phyloP scores from a whole-genome alignment of 37 sponge, comb jelly and placozoan genomes.

The Spongilla lacustris region DNA sequence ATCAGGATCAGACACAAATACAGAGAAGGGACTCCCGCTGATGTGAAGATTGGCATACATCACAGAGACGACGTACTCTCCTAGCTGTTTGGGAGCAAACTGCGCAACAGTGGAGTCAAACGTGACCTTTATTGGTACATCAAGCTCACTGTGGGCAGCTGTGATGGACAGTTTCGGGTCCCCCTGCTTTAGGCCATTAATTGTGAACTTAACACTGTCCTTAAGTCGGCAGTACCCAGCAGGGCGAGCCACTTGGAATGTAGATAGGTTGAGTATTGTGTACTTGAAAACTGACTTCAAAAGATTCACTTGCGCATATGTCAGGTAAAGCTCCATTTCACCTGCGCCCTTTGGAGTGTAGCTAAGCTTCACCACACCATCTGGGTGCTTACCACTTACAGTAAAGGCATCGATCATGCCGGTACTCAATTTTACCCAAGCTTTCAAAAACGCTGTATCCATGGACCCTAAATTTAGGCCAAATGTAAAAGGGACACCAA shows the following conservation, averaged over 20 bases:
- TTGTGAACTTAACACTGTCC: slow-evolving; percentile 68
- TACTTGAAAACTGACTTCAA: slow-evolving; percentile 32
- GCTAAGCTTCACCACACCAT: slow-evolving; percentile 17
- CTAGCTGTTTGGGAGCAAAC: slow-evolving; percentile 67
- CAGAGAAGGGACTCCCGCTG: slow-evolving; percentile 79
- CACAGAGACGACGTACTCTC: slow-evolving; percentile 69
- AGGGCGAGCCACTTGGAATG: slow-evolving; percentile 49
- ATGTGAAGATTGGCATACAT: slow-evolving; percentile 50
- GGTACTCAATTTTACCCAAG: slow-evolving; percentile 9
- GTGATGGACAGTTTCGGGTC: slow-evolving; percentile 36
- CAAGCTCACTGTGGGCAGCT: slow-evolving; percentile 55
- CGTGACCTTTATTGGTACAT: slow-evolving; percentile 56
- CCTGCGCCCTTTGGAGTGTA: slow-evolving; percentile 54
- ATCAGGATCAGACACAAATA: slow-evolving; percentile 64
- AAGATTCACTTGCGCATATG: slow-evolving; percentile 50
- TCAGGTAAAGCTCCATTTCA: slow-evolving; percentile 39
- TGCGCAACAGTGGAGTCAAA: slow-evolving; percentile 26
- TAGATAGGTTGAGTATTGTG: slow-evolving; percentile 50
- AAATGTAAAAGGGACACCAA: slow-evolving; percentile 44
- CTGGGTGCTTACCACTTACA: background rate
- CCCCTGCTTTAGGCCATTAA: slow-evolving; percentile 55
- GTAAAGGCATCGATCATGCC: slow-evolving; percentile 7
- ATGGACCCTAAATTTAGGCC: slow-evolving; percentile 44
- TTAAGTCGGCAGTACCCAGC: slow-evolving; percentile 41
- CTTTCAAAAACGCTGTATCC: slow-evolving; percentile 37